Conservation (phyloP, 1,140 invertebrate genomes). For the Harpegnathos saltator region DNA sequence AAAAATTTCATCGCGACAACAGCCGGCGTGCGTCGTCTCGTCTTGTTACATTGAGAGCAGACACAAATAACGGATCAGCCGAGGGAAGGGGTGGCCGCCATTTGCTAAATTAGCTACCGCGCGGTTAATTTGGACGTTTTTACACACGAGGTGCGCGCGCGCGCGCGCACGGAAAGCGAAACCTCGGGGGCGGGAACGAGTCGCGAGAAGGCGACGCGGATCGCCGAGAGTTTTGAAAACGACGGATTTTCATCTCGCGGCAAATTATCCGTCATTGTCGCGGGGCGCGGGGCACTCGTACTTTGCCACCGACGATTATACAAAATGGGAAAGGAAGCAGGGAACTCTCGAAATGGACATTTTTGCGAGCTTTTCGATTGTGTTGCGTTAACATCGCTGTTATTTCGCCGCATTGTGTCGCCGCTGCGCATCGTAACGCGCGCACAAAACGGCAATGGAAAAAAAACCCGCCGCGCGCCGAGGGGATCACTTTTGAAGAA, state of each 20-base stretch:
- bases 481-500: slow-evolving; percentile 48
- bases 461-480: background rate
- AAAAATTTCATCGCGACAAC: slow-evolving; percentile 29
- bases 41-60: slow-evolving; percentile 2
- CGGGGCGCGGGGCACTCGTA: too few species aligned
- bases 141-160: too few species aligned
- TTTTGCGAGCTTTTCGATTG: slow-evolving; percentile 37
- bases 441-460: background rate
- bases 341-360: slow-evolving; percentile 41
- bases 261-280: slow-evolving; percentile 18
- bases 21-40: background rate
- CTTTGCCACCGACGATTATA: slow-evolving; percentile 39
- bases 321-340: background rate
- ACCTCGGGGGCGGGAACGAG: too few species aligned
- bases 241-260: background rate
- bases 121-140: too few species aligned
- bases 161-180: background rate
- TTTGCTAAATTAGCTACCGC: background rate
- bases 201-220: too few species aligned
- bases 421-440: background rate
- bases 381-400: slow-evolving; percentile 14
- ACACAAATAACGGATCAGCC: background rate
- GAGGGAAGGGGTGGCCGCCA: background rate
- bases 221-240: too few species aligned
- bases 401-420: slow-evolving; percentile 42